Conservation (phyloP, 1,140 invertebrate genomes). For the Linepithema humile region DNA sequence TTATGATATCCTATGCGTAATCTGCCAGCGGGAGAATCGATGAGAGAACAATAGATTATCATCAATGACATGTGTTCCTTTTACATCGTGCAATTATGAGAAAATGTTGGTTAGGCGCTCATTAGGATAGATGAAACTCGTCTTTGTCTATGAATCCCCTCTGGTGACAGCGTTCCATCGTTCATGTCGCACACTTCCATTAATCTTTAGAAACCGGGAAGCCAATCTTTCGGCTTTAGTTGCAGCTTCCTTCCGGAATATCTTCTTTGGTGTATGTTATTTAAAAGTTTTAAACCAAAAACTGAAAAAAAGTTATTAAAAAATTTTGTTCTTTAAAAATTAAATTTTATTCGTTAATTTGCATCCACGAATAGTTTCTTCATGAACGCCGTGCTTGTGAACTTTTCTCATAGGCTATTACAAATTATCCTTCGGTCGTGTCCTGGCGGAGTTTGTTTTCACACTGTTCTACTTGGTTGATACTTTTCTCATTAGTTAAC, state of each 20-base stretch:
- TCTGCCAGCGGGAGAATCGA: constrained; percentile 2
- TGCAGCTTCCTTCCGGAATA: too few relatives aligned
- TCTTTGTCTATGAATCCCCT: background rate
- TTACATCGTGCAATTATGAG: background rate
- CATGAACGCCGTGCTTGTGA: background rate
- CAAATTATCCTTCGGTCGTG: background rate
- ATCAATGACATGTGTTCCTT: background rate
- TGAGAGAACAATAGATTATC: constrained; percentile 14
- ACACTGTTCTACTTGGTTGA: background rate
- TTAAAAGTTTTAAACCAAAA: too few relatives aligned
- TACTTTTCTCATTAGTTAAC: constrained; percentile 30
- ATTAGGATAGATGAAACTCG: background rate
- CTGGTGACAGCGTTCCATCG: background rate
- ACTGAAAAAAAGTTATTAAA: too few relatives aligned
- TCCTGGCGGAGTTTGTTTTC: background rate
- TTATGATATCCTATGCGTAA: constrained; percentile 2
- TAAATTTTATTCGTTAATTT: constrained; percentile 23
- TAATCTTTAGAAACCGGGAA: too few relatives aligned
- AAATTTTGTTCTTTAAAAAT: too few relatives aligned
- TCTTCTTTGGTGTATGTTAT: too few relatives aligned
- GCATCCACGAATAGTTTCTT: background rate
- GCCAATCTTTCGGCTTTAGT: too few relatives aligned
- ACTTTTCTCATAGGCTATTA: constrained; percentile 1
- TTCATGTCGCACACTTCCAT: background rate
- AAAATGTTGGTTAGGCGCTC: background rate